phyloP scores from a whole-genome alignment of 2,113 vertebrate genomes.

The Elanus axillaris region DNA sequence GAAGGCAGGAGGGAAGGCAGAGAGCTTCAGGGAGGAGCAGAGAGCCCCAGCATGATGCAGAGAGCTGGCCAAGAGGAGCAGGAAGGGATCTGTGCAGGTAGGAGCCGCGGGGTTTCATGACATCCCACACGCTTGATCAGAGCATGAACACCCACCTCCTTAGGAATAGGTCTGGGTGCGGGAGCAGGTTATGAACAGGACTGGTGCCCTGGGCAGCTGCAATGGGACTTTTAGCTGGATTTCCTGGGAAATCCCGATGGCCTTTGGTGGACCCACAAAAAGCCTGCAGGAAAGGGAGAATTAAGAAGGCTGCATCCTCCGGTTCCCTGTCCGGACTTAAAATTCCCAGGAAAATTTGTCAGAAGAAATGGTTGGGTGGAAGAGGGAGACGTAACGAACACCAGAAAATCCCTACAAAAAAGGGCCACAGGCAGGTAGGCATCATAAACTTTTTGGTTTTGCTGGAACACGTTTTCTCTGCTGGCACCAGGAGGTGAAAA shows the following conservation, averaged over 20 bases:
- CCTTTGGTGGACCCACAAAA: background rate
- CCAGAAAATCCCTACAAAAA: background rate
- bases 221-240: background rate
- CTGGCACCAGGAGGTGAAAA: background rate
- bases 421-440: background rate
- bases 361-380: background rate
- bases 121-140: rapidly evolving
- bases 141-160: rapidly evolving
- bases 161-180: rapidly evolving
- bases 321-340: background rate
- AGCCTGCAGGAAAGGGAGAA: background rate
- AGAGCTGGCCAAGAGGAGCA: background rate
- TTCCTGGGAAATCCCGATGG: background rate
- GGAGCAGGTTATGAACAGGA: rapidly evolving
- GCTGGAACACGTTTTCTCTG: background rate
- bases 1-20: background rate
- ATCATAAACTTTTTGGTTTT: background rate
- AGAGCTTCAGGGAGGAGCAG: background rate
- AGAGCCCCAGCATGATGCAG: background rate
- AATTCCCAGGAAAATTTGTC: background rate
- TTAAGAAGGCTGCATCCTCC: background rate
- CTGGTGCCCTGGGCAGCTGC: background rate
- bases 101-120: background rate
- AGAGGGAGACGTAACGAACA: rapidly evolving
- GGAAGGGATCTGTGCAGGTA: background rate